These are phyloP conservation scores for Falco naumanni DNA, from an alignment of 2,797 vertebrate species.

Conservation along the genomic window DNA sequence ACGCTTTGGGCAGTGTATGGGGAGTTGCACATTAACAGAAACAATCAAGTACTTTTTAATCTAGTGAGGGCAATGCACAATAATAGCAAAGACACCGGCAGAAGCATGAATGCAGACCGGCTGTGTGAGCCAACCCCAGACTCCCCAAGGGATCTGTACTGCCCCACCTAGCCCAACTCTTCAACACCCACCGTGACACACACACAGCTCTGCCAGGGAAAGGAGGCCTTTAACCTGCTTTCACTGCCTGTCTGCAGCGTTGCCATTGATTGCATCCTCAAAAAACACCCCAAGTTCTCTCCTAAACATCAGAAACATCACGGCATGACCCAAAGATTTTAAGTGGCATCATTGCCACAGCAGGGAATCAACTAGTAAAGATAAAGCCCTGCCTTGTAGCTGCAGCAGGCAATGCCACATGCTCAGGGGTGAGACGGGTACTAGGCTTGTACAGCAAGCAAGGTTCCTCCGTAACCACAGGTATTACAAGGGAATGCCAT, in stretches of 20 bases:
- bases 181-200: background rate
- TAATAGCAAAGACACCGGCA: fast-evolving
- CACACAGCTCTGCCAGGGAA: background rate
- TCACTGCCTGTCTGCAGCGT: fast-evolving
- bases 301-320: background rate
- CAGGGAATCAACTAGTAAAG: background rate
- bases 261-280: background rate
- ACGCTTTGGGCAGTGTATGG: background rate
- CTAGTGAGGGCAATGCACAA: background rate
- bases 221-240: background rate
- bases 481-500: background rate
- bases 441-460: background rate
- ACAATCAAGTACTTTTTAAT: background rate
- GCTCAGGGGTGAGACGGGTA: background rate
- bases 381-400: fast-evolving
- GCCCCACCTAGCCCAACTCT: no score
- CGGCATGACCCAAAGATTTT: background rate
- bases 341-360: fast-evolving
- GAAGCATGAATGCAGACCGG: background rate
- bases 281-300: background rate
- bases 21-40: background rate
- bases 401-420: background rate
- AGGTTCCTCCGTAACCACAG: background rate
- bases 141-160: background rate
- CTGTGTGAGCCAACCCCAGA: fast-evolving